Evolutionary conservation across 2,113 vertebrate genomes (phyloP).

Genomic region (Boleophthalmus pectinirostris): DNA sequence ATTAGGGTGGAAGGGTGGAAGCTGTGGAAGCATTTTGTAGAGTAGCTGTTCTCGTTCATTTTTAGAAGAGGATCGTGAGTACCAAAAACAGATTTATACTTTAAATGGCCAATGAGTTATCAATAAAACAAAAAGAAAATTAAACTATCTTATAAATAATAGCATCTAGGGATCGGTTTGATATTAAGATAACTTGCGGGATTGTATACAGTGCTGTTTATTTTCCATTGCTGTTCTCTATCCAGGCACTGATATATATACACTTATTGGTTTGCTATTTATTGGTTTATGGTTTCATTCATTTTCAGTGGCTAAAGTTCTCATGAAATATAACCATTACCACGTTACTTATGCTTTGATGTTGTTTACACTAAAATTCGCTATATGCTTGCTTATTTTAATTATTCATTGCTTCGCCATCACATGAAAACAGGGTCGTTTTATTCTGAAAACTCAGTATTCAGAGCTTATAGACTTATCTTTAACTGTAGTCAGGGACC

Average conservation of each 20-base stretch:
- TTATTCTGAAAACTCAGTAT: slow-evolving; percentile 2
- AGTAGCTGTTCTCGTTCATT: background rate
- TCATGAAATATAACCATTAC: background rate
- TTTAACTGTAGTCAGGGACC: slow-evolving; percentile 56
- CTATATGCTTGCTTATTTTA: background rate
- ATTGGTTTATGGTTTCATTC: background rate
- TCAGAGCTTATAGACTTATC: slow-evolving; percentile 35
- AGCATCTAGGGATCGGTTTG: background rate
- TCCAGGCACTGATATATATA: background rate
- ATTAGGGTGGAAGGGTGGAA: slow-evolving; percentile 1
- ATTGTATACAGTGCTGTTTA: background rate
- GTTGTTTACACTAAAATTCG: background rate
- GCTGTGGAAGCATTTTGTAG: background rate
- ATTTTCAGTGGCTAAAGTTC: background rate
- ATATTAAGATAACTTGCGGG: background rate
- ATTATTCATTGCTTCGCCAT: background rate
- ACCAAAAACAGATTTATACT: background rate
- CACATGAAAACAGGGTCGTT: slow-evolving; percentile 6
- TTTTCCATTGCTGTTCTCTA: background rate
- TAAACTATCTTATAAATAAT: background rate
- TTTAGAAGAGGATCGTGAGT: background rate
- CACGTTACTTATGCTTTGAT: background rate
- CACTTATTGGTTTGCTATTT: background rate
- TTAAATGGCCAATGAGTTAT: background rate
- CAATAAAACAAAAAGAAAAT: background rate